Percentiles rank a stretch among this genome's conserved stretches.
Conservation (phyloP, 2,113 vertebrate species). For the Bagarius yarrelli region DNA sequence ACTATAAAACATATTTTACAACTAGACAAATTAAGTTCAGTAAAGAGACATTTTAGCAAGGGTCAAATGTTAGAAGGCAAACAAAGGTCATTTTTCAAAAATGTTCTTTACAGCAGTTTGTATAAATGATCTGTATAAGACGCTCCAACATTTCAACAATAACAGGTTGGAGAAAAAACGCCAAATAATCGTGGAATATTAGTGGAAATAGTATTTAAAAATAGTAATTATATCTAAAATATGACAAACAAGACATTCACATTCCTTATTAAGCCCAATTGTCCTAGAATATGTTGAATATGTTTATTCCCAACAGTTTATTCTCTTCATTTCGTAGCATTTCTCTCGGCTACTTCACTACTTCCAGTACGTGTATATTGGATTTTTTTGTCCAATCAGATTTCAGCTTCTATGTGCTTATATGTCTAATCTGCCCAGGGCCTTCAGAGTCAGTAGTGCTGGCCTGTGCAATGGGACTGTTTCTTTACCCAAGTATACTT, state of each 20-base stretch:
- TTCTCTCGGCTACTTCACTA: no score
- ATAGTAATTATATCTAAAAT: neutral
- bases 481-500: no score
- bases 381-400: no score
- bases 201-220: neutral
- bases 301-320: no score
- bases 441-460: no score
- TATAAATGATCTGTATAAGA: neutral
- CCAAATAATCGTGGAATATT: neutral
- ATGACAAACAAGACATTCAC: neutral
- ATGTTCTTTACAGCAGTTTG: constrained; percentile 1
- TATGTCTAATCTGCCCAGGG: no score
- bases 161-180: neutral
- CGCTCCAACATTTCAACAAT: neutral
- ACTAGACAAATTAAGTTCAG: constrained; percentile 9
- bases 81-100: constrained; percentile 18
- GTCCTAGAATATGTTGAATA: no score
- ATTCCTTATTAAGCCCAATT: neutral
- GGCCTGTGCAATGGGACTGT: no score
- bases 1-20: constrained; percentile 34
- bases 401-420: no score
- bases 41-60: constrained; percentile 18
- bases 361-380: no score
- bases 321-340: no score
- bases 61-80: constrained; percentile 25